Conservation (phyloP, 2,797 vertebrate genomes). For the Prionace glauca region DNA sequence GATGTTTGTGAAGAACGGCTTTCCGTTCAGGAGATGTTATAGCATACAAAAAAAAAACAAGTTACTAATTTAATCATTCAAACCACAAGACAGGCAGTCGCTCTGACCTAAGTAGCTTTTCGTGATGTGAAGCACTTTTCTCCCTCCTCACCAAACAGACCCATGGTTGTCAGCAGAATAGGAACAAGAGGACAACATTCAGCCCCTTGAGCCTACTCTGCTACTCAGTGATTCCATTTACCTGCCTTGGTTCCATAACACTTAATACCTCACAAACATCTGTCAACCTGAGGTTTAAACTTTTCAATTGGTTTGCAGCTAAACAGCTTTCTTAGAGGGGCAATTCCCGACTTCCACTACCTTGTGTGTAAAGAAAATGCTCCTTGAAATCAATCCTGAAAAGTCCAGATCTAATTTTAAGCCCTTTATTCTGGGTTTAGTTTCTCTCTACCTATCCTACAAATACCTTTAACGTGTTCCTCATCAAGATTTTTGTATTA, state of each 20-base stretch:
- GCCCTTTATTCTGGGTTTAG: not conserved
- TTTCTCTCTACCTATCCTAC: not conserved
- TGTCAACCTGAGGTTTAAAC: not conserved
- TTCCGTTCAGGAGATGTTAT: not conserved
- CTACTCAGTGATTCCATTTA: not conserved
- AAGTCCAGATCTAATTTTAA: not conserved
- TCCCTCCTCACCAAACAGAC: not conserved
- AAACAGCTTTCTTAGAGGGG: not conserved
- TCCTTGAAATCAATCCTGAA: not conserved
- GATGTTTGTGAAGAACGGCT: not conserved
- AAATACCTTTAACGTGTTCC: not conserved
- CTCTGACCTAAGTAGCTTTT: not conserved
- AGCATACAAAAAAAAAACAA: not conserved
- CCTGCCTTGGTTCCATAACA: not conserved
- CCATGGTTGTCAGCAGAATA: too few relatives aligned
- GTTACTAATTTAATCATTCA: not conserved
- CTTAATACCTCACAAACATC: not conserved
- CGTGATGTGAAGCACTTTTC: not conserved
- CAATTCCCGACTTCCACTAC: not conserved
- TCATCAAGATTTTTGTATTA: not conserved
- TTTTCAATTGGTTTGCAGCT: not conserved
- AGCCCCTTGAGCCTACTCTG: not conserved
- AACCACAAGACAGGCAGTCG: not conserved
- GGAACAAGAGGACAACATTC: not conserved
- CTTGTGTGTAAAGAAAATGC: not conserved